Evolutionary conservation across 2,113 vertebrate species (phyloP).

Genomic region (Oreochromis tanganicae): DNA sequence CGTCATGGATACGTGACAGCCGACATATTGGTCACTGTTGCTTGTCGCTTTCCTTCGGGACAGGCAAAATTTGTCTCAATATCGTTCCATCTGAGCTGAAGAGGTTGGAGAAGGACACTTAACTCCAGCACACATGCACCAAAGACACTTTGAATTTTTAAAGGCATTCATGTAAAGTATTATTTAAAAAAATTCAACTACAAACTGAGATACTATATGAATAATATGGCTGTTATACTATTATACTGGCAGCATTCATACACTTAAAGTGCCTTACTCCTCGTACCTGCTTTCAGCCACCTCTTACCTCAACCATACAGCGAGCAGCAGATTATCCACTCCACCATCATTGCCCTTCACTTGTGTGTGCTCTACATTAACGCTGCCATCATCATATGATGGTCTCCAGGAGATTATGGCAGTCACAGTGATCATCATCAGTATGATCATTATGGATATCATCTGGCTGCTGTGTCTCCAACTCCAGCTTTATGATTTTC

Average conservation of each 20-base stretch:
- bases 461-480: background rate
- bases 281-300: background rate
- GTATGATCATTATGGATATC: constrained; percentile 12
- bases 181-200: background rate
- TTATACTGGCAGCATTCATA: background rate
- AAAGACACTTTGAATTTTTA: background rate
- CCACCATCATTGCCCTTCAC: constrained; percentile 10
- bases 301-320: background rate
- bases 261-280: background rate
- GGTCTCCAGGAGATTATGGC: constrained; percentile 40
- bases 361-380: constrained; percentile 16
- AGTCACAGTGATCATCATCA: constrained; percentile 29
- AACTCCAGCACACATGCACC: background rate
- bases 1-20: background rate
- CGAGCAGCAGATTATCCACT: background rate
- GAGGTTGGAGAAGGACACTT: background rate
- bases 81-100: background rate
- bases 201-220: background rate
- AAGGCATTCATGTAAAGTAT: background rate
- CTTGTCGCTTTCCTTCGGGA: background rate
- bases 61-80: background rate
- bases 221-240: background rate
- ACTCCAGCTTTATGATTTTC: constrained; percentile 7
- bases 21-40: background rate
- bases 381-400: constrained; percentile 20